These are phyloP conservation scores for Paracyprichromis sp. DNA, from an alignment of 2,113 vertebrate species.

Conservation along the genomic window DNA sequence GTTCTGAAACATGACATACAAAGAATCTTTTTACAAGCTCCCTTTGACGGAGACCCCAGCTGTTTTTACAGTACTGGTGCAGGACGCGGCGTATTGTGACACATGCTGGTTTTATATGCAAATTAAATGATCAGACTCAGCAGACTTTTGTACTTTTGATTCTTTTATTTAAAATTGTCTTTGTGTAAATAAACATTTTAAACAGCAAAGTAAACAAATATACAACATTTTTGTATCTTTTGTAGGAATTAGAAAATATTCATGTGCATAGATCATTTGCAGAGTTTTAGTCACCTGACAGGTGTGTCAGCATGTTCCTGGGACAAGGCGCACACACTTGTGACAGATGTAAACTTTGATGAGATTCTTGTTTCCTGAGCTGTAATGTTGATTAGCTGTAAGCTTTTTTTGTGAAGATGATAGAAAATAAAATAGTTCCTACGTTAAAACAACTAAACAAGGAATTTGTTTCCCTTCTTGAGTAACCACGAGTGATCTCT, in stretches of 20 bases:
- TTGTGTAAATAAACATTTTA: neutral
- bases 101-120: neutral
- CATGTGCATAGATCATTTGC: fast-evolving
- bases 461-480: fast-evolving
- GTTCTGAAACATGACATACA: fast-evolving
- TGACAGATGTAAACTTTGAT: fast-evolving
- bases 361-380: neutral
- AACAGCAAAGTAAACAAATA: neutral
- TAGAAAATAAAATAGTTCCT: neutral
- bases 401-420: neutral
- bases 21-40: fast-evolving
- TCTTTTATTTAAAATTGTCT: neutral
- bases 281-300: neutral
- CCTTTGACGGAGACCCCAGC: fast-evolving
- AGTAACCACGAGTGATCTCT: neutral
- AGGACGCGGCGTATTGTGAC: fast-evolving
- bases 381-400: fast-evolving
- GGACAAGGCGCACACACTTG: fast-evolving
- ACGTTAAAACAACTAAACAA: neutral
- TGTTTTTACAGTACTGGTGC: neutral
- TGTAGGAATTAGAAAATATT: neutral
- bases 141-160: neutral
- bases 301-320: fast-evolving
- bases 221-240: neutral
- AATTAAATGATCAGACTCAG: neutral